Evolutionary conservation across 1,140 invertebrate genomes (phyloP).

Genomic region (Cherax quadricarinatus): DNA sequence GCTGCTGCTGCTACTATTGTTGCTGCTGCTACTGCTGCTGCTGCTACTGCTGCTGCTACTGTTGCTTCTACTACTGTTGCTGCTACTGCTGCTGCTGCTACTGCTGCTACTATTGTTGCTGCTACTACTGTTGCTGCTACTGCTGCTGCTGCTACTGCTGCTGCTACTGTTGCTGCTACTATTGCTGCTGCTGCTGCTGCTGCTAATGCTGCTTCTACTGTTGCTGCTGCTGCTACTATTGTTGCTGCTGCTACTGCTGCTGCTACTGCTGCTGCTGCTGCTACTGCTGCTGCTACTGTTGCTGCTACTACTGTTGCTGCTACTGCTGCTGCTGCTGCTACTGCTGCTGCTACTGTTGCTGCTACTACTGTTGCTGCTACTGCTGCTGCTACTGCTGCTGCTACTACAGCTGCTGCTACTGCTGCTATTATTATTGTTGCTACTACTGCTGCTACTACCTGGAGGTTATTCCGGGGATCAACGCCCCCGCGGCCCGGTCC

Average conservation of each 20-base stretch:
- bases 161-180: constrained; percentile 6
- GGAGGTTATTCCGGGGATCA: too few species aligned
- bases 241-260: background rate
- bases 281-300: background rate
- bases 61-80: background rate
- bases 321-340: background rate
- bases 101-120: constrained; percentile 6
- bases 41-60: background rate
- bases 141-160: constrained; percentile 7
- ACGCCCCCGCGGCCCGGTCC: too few species aligned
- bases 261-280: background rate
- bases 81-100: constrained; percentile 8
- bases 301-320: background rate
- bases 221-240: background rate
- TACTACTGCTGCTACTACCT: background rate
- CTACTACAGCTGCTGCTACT: background rate
- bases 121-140: background rate
- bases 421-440: background rate
- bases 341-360: background rate
- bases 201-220: background rate
- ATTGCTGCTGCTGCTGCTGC: background rate
- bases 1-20: background rate
- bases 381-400: background rate
- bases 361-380: background rate
- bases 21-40: background rate